Conservation (phyloP, 1,140 invertebrate genomes). For the Danaus melanippus region DNA sequence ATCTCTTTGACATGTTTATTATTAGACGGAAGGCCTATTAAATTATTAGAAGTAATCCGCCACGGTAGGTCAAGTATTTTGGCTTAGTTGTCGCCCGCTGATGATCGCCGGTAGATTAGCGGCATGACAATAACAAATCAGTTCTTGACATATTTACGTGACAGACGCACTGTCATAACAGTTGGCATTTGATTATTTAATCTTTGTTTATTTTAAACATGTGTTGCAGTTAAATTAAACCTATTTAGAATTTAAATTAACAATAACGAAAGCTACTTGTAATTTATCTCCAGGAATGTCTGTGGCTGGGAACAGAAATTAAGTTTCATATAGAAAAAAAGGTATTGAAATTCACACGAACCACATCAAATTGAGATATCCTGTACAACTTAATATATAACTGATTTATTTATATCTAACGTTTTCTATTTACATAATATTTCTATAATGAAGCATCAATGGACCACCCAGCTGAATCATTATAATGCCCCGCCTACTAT, state of each 20-base stretch:
- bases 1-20: constrained; percentile 65
- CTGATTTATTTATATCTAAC: too few relatives aligned
- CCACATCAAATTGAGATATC: not conserved
- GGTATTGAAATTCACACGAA: not conserved
- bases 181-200: constrained; percentile 17
- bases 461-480: constrained; percentile 53
- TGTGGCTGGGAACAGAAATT: too few relatives aligned
- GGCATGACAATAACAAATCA: constrained; percentile 44
- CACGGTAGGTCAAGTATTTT: constrained; percentile 53
- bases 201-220: constrained; percentile 12
- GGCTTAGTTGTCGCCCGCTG: constrained; percentile 43
- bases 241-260: too few relatives aligned
- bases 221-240: too few relatives aligned
- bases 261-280: too few relatives aligned
- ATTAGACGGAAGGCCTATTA: constrained; percentile 65
- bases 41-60: constrained; percentile 63
- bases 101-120: constrained; percentile 42
- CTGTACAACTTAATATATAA: too few relatives aligned
- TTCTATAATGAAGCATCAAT: constrained; percentile 15
- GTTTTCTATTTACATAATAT: constrained; percentile 13
- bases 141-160: constrained; percentile 48
- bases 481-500: constrained; percentile 38
- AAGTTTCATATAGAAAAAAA: too few relatives aligned
- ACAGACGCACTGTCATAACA: constrained; percentile 29
- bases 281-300: too few relatives aligned